Evolutionary conservation across 2,797 vertebrate species (phyloP), one percentile per base, ranked within the genome.

Genomic region (Cichlasoma orientale): DNA sequence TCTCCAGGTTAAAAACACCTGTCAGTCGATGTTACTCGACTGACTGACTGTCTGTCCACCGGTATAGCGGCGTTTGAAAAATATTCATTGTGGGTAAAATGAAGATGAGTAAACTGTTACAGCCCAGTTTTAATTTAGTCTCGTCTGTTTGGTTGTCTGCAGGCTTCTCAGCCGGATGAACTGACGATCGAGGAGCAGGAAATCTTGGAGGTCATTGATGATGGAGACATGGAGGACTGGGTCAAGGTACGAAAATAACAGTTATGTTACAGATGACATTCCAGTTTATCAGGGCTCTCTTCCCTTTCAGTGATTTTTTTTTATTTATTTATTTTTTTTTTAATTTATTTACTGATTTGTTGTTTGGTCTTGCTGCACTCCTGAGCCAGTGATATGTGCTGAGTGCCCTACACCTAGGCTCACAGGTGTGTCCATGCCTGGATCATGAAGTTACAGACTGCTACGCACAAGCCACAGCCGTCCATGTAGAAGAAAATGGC

Each of bases 221-320:
- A 99, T 12, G 98, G 98, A 76, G 98, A 99, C 92, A 99, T 99
- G 98, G 98, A 99, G 95, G 98, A 99, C 92, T 99, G 98, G 98
- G 97, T 99, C 77, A 99, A 99, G 97, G 98, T 99, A 95, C 7
- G 21, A 25, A 2, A 63, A 44, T 10, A 41, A 23, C 31, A 13
- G 0, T 59, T 59, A 1, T 58, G 13, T 63, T 44, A 38, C 21
- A 41, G 58, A 41, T 1, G 7, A 61, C 58, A 41, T n/a, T 41
- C 7, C 0, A 25, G 36, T 44, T 25, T 63, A 19, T 18, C 16
- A 4, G 25, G 36, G 59, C 21, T 63, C 14, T 23, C 4, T 44
- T 63, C 13, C 14, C 14, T 63, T 63, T 23, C 47, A 6, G 16
- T 50, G 19, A 18, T 16, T 44, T 14, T 5, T 14, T 44, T 44